Conservation (phyloP, 1,140 invertebrate species). For the Heliconius hewitsoni region DNA sequence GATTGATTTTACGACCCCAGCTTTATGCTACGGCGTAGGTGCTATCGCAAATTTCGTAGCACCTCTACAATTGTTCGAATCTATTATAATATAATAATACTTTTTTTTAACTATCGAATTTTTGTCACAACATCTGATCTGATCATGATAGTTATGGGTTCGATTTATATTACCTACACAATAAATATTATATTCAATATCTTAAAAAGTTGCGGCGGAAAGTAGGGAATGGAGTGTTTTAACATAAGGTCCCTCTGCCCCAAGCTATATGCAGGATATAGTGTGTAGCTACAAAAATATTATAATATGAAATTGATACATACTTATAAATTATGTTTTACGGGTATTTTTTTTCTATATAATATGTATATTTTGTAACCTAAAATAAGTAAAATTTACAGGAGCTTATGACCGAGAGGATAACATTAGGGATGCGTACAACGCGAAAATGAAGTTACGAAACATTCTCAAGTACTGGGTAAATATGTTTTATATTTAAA, state of each 20-base stretch:
- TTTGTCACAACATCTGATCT: not conserved
- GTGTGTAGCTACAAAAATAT: too few relatives aligned
- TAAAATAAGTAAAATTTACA: constrained; percentile 29
- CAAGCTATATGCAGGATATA: too few relatives aligned
- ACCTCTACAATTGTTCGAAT: not conserved
- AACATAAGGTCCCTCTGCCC: too few relatives aligned
- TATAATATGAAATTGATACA: too few relatives aligned
- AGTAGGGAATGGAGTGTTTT: not conserved
- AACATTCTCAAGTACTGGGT: constrained; percentile 74
- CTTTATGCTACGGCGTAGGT: constrained; percentile 23
- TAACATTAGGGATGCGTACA: constrained; percentile 48
- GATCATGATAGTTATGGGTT: not conserved
- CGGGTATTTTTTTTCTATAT: not conserved
- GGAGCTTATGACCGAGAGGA: constrained; percentile 63
- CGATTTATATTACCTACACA: not conserved
- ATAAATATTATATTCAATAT: not conserved
- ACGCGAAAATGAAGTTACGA: constrained; percentile 65
- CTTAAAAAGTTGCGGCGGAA: not conserved
- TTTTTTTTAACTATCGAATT: too few relatives aligned
- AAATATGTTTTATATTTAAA: constrained; percentile 19
- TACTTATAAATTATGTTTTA: not conserved
- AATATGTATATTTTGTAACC: not conserved
- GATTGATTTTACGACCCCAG: constrained; percentile 25
- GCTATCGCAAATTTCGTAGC: not conserved
- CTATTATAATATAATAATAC: too few relatives aligned